phyloP scores from a whole-genome alignment of 2,797 vertebrate genomes.

The Alosa sapidissima region DNA sequence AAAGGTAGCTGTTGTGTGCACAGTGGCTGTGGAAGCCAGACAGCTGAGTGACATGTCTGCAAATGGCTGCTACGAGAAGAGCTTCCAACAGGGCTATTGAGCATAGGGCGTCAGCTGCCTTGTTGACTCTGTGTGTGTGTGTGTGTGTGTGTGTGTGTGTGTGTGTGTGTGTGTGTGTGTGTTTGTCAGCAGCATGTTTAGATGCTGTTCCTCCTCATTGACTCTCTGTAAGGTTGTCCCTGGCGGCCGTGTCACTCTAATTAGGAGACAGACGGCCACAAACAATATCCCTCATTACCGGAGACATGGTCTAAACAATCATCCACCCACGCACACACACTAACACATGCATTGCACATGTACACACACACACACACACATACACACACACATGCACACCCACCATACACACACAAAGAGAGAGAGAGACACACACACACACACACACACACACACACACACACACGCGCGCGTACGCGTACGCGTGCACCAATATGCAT shows the following conservation, averaged over 20 bases:
- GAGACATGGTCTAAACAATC: constrained; percentile 46
- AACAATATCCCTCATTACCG: constrained; percentile 60
- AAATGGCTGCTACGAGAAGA: neutral
- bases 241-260: constrained; percentile 60
- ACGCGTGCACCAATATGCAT: neutral
- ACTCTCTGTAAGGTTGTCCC: constrained; percentile 49
- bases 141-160: neutral
- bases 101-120: neutral
- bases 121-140: neutral
- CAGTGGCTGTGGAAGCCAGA: too few relatives aligned
- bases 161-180: neutral
- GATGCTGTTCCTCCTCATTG: constrained; percentile 49
- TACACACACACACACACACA: constrained; percentile 33
- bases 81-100: neutral
- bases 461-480: constrained; percentile 22
- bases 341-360: constrained; percentile 15
- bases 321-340: constrained; percentile 8
- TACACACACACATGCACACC: constrained; percentile 39
- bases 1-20: too few relatives aligned
- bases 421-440: constrained; percentile 29
- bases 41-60: neutral
- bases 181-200: constrained; percentile 43
- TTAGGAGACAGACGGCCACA: constrained; percentile 60
- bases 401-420: constrained; percentile 31
- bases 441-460: constrained; percentile 35